phyloP scores from a whole-genome alignment of 2,113 vertebrate species.

The Ageneiosus marmoratus region DNA sequence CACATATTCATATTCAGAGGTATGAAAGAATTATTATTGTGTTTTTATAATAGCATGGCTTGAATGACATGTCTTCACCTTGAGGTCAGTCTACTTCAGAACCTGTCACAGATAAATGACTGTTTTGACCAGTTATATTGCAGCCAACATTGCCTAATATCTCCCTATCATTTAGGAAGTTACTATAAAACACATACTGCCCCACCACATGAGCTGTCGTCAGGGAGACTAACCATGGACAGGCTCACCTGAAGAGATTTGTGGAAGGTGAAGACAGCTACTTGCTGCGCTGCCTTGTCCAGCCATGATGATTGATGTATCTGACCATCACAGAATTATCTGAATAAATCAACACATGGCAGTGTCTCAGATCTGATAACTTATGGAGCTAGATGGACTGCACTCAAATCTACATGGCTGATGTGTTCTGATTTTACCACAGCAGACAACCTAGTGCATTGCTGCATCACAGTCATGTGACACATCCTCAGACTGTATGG shows the following conservation, averaged over 20 bases:
- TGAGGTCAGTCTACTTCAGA: neutral
- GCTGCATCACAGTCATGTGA: neutral
- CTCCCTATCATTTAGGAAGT: neutral
- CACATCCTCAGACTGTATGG: neutral
- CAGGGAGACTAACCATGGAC: neutral
- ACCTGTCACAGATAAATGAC: constrained; percentile 21
- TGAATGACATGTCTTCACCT: neutral
- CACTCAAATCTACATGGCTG: neutral
- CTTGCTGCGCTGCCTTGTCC: neutral
- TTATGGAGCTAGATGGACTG: neutral
- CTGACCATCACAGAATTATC: neutral
- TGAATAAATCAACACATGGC: neutral
- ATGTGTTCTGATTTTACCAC: neutral
- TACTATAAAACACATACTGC: neutral
- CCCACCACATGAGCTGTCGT: neutral
- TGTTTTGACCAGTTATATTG: constrained; percentile 6
- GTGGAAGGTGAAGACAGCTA: neutral
- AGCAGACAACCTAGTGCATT: neutral
- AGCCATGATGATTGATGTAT: neutral
- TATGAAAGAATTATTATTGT: neutral
- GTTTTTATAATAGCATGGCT: neutral
- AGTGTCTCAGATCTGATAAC: neutral
- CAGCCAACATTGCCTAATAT: neutral
- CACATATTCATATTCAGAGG: neutral
- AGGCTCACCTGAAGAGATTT: neutral